phyloP scores from a whole-genome alignment of 2,797 vertebrate genomes.

The Sebastes wilsoni region DNA sequence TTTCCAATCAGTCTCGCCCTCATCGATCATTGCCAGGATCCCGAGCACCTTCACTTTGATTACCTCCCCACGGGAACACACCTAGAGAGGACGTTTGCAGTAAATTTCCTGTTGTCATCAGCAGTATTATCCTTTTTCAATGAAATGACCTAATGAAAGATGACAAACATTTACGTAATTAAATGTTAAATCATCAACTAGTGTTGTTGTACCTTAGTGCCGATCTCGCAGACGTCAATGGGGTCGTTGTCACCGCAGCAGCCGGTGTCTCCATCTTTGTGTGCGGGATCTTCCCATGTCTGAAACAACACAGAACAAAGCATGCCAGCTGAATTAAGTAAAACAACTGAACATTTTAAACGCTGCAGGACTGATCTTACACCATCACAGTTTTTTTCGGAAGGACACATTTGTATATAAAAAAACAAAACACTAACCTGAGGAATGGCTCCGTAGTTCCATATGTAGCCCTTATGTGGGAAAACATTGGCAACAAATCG shows the following conservation, averaged over 20 bases:
- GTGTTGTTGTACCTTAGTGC: slow-evolving; percentile 86
- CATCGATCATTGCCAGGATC: slow-evolving; percentile 95
- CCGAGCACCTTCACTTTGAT: slow-evolving; percentile 94
- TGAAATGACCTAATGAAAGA: background rate
- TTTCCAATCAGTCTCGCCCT: slow-evolving; percentile 99
- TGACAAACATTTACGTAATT: background rate
- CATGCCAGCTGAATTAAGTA: background rate
- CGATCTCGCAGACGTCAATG: slow-evolving; percentile 98
- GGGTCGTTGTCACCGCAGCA: slow-evolving; percentile 97
- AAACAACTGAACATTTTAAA: background rate
- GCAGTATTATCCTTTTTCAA: background rate
- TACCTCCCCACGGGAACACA: slow-evolving; percentile 92
- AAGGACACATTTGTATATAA: background rate
- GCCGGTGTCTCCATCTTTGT: slow-evolving; percentile 90
- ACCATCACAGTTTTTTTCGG: background rate
- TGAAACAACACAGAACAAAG: slow-evolving; percentile 51
- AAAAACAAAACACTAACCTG: slow-evolving; percentile 82
- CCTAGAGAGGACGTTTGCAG: slow-evolving; percentile 71
- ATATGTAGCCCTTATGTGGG: slow-evolving; percentile 98
- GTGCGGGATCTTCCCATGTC: slow-evolving; percentile 97
- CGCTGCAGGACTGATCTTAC: background rate
- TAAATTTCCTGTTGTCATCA: background rate
- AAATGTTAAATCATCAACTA: background rate
- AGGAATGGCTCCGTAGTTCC: slow-evolving; percentile 98
- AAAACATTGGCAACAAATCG: slow-evolving; percentile 96